phyloP scores from a whole-genome alignment of 2,113 vertebrate species.

The Leptobrachium ailaonicum region DNA sequence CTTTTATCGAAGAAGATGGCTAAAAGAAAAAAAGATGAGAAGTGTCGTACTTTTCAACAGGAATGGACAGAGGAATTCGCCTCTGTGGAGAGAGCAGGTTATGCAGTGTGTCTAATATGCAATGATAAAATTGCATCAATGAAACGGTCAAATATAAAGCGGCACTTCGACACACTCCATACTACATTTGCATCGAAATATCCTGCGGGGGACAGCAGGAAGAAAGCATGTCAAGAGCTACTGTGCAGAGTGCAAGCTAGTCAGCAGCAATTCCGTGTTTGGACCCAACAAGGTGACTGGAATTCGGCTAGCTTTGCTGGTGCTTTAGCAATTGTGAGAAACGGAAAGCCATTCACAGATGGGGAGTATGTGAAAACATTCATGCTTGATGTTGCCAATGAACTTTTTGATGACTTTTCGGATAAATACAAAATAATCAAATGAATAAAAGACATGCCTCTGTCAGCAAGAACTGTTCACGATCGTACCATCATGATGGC shows the following conservation, averaged over 20 bases:
- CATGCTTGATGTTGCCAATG: too few species aligned
- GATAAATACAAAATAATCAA: too few species aligned
- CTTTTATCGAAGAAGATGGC: too few species aligned
- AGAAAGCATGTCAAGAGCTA: conserved; percentile 52
- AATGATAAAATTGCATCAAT: conserved; percentile 10
- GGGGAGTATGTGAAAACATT: background rate
- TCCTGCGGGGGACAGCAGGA: conserved; percentile 47
- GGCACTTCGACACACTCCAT: too few species aligned
- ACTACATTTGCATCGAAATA: conserved; percentile 53
- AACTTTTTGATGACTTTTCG: too few species aligned
- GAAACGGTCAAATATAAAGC: conserved; percentile 7
- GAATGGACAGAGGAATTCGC: too few species aligned
- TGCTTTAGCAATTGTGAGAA: conserved; percentile 51
- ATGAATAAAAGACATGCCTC: too few species aligned
- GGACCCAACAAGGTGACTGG: conserved; percentile 38
- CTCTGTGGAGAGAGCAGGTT: conserved; percentile 9
- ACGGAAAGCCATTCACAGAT: conserved; percentile 54
- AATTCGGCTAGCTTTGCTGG: conserved; percentile 51
- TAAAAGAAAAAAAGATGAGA: too few species aligned
- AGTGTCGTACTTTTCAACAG: too few species aligned
- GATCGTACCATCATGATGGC: conserved; percentile 51
- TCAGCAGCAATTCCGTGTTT: conserved; percentile 46
- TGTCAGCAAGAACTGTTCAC: conserved; percentile 46
- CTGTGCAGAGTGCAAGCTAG: conserved; percentile 47
- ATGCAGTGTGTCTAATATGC: conserved; percentile 12